Percentiles rank a stretch among this genome's conserved stretches.
Conservation (phyloP, 2,113 vertebrate species). For the Entomyzon cyanotis region DNA sequence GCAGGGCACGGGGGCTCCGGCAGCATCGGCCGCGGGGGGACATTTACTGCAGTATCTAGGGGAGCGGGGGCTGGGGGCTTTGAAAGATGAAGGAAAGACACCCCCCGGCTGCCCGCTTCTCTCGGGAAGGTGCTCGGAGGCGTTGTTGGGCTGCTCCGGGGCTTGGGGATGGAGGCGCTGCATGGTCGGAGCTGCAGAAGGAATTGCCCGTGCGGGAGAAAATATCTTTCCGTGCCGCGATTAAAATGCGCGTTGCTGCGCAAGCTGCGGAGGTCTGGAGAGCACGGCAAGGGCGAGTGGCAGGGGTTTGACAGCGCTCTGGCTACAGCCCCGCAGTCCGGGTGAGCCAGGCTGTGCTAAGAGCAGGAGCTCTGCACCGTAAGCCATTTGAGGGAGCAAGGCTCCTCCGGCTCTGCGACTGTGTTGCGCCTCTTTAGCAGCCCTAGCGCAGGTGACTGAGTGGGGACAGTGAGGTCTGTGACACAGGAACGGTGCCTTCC, state of each 20-base stretch:
- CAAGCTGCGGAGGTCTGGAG: background rate
- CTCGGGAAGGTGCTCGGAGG: background rate
- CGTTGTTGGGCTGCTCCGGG: background rate
- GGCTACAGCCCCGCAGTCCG: rapidly evolving
- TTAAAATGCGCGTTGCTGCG: background rate
- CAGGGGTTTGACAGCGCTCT: rapidly evolving
- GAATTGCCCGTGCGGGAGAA: background rate
- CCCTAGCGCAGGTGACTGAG: rapidly evolving
- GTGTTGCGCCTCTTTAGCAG: background rate
- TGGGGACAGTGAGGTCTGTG: background rate
- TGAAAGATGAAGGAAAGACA: background rate
- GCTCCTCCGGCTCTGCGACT: background rate
- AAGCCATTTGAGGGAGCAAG: rapidly evolving
- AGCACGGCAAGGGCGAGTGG: rapidly evolving
- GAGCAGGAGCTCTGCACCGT: background rate
- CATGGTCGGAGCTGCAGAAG: background rate
- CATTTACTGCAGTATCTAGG: no score
- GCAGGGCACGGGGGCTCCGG: background rate
- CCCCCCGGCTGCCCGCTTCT: background rate
- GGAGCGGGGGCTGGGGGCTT: rapidly evolving
- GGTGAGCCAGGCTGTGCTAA: background rate
- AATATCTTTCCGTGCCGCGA: background rate
- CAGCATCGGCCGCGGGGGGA: background rate
- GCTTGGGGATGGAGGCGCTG: background rate
- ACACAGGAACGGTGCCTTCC: background rate